A percentile compares a stretch with the other conserved stretches of the same genome.
These are phyloP conservation scores for Idaea biselata DNA, from an alignment of 2,888 invertebrate genomes.

Conservation along the genomic window DNA sequence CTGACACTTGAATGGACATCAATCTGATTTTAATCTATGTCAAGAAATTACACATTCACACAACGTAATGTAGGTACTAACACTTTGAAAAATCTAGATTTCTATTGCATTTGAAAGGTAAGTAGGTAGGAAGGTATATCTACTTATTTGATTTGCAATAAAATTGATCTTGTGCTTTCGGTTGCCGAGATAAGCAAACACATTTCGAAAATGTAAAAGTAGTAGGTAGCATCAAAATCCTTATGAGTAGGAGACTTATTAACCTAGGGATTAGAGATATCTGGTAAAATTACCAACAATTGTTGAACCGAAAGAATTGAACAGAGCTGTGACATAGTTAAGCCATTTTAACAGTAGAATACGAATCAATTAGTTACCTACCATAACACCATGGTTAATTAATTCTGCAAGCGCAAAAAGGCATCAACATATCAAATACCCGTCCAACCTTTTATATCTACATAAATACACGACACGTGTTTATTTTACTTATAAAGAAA, in stretches of 20 bases:
- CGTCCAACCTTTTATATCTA: neutral
- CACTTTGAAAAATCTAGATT: neutral
- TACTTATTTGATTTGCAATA: too few relatives aligned
- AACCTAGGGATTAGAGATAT: neutral
- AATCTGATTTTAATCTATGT: neutral
- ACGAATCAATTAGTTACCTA: too few relatives aligned
- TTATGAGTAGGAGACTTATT: neutral
- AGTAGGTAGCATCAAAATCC: too few relatives aligned
- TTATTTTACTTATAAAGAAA: neutral
- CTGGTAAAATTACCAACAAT: too few relatives aligned
- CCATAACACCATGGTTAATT: neutral
- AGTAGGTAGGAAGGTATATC: neutral
- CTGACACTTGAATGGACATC: neutral
- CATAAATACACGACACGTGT: neutral
- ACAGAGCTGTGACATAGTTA: too few relatives aligned
- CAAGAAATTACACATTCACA: neutral
- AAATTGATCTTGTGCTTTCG: too few relatives aligned
- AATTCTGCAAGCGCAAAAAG: neutral
- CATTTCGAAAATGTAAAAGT: too few relatives aligned
- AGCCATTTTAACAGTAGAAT: too few relatives aligned
- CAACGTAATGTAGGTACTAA: neutral
- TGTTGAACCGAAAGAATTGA: too few relatives aligned
- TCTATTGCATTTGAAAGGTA: neutral
- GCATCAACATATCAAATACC: neutral
- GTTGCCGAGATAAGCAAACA: too few relatives aligned